Conservation (phyloP, 2,888 invertebrate genomes). For the Eupithecia vulgata region DNA sequence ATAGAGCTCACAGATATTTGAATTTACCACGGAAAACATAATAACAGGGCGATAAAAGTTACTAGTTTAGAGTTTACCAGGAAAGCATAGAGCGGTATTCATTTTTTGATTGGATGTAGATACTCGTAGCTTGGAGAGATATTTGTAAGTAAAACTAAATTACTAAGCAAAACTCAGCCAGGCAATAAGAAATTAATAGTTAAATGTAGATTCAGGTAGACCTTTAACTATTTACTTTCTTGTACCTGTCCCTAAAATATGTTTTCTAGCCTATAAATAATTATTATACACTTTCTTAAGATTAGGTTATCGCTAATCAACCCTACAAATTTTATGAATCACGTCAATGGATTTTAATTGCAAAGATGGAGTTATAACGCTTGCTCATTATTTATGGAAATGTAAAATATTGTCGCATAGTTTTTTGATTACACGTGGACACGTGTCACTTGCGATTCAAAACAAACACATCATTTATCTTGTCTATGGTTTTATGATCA, state of each 20-base stretch:
- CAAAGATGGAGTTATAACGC: slow-evolving; percentile 40
- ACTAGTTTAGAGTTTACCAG: background rate
- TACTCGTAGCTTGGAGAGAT: background rate
- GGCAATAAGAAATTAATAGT: background rate
- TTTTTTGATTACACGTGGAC: background rate
- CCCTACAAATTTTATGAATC: slow-evolving; percentile 36
- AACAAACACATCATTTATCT: slow-evolving; percentile 44
- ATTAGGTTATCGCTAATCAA: slow-evolving; percentile 33
- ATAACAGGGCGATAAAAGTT: background rate
- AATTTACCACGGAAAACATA: slow-evolving; percentile 8
- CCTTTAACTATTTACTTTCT: too few relatives aligned
- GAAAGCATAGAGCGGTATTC: background rate
- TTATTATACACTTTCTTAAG: slow-evolving; percentile 23
- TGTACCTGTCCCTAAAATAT: too few relatives aligned
- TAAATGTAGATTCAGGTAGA: too few relatives aligned
- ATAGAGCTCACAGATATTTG: background rate
- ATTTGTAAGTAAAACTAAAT: background rate
- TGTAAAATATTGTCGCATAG: slow-evolving; percentile 33
- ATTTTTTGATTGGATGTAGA: background rate
- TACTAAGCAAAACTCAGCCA: background rate
- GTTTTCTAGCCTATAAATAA: slow-evolving; percentile 13
- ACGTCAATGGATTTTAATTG: slow-evolving; percentile 41
- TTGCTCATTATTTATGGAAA: slow-evolving; percentile 43
- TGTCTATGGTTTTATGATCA: slow-evolving; percentile 50
- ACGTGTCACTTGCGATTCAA: slow-evolving; percentile 24